These are phyloP conservation scores for Octodonta nipae DNA, from an alignment of 2,888 invertebrate species.

Conservation along the genomic window DNA sequence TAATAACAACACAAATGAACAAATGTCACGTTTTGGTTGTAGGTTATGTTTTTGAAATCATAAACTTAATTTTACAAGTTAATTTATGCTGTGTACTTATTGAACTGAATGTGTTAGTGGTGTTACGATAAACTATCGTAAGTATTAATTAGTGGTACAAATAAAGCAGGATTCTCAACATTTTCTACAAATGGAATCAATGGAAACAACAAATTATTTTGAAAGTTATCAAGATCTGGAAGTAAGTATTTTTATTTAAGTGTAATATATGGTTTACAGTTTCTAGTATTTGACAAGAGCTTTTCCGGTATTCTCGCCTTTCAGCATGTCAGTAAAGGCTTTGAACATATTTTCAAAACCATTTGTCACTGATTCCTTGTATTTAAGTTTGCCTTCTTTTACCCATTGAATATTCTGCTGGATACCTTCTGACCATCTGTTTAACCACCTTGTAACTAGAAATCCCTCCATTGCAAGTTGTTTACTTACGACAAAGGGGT, in stretches of 20 bases:
- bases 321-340: constrained; percentile 20
- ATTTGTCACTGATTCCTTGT: constrained; percentile 50
- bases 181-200: constrained; percentile 20
- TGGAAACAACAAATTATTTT: constrained; percentile 44
- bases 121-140: too few relatives aligned
- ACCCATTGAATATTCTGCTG: constrained; percentile 51
- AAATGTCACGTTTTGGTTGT: too few relatives aligned
- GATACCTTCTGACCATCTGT: constrained; percentile 50
- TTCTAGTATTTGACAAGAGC: constrained; percentile 21
- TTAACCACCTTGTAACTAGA: constrained; percentile 18
- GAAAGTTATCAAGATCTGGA: constrained; percentile 61
- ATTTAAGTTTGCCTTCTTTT: constrained; percentile 54
- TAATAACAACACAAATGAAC: too few relatives aligned
- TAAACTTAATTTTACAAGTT: too few relatives aligned
- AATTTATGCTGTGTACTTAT: too few relatives aligned
- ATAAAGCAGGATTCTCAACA: too few relatives aligned
- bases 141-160: too few relatives aligned
- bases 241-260: too few relatives aligned
- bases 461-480: constrained; percentile 23
- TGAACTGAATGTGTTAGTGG: too few relatives aligned
- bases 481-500: constrained; percentile 12
- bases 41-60: too few relatives aligned
- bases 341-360: constrained; percentile 41
- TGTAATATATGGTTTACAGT: too few relatives aligned
- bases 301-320: constrained; percentile 20